Base-by-base conservation (phyloP, 2,888 invertebrate species). In the Scelioninae gen. 2 region DNA sequence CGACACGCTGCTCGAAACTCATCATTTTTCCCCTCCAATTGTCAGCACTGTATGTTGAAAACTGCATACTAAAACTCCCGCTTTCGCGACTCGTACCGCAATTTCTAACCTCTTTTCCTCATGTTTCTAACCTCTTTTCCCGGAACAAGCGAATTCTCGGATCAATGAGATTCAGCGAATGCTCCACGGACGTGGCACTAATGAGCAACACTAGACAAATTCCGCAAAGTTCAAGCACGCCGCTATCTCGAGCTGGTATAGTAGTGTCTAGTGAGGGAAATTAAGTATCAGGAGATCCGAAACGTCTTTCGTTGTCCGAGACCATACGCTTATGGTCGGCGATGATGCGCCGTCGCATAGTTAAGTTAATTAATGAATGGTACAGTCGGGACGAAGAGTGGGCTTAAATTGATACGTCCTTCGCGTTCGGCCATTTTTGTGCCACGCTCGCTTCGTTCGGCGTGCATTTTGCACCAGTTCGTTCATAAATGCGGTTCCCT, bases 321-420 rank as follows among this genome's bases (percentile, higher is more conserved):
- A 78, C 70, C 79, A 76, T 79, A n/a, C n/a, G 78, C 80, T 80
- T 81, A 80, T 77, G 78, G 76, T 76, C 78, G 71, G 81, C 79
- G 78, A 83, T 80, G 82, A 83, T 84, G 83, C 81, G 80, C 79
- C 78, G 83, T 82, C 81, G 81, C 82, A 81, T 84, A 82, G 85
- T 85, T 86, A 84, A 85, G 82, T 84, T 84, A 85, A 86, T 85
- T 86, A 85, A 86, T 83, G 84, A 84, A 85, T 84, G 83, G 83
- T 84, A 83, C 82, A 84, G 84, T 82, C 83, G 81, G 81, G 80
- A 81, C 79, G 83, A 80, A 84, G 84, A 84, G 85, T 81, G 80
- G 79, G 81, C 76, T 81, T 85, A 83, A 85, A 85, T 85, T 86
- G 85, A 85, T 84, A 85, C 83, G 85, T 85, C 85, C 86, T 85